Evolutionary conservation across 2,113 vertebrate genomes (phyloP).

Genomic region (Podiceps cristatus): DNA sequence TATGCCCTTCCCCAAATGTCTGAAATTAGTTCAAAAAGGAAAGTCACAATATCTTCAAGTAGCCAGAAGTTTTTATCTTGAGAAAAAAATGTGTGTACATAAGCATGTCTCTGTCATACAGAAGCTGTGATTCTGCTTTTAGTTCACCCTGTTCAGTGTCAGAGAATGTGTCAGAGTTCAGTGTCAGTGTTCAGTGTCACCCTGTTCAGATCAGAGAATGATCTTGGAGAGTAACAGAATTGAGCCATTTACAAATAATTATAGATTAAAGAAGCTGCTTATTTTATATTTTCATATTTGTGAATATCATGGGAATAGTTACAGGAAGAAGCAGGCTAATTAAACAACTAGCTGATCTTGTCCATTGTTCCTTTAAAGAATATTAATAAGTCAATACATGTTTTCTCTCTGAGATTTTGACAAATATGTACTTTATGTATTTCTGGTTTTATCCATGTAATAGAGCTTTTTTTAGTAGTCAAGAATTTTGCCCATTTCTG

Average conservation of each 20-base stretch:
- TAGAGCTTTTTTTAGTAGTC: not conserved
- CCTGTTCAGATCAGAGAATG: not conserved
- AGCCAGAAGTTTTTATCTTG: not conserved
- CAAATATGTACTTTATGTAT: not conserved
- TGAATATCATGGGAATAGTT: not conserved
- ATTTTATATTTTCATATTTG: not conserved
- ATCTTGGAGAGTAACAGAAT: not conserved
- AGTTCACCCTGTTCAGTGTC: not conserved
- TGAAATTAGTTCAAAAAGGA: not conserved
- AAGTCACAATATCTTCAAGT: not conserved
- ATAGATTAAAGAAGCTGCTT: not conserved
- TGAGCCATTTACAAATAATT: not conserved
- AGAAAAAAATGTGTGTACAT: not conserved
- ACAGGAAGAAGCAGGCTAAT: constrained; percentile 3
- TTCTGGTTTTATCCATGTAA: not conserved
- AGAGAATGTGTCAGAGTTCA: too few relatives aligned
- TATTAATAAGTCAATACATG: not conserved
- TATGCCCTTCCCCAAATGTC: not conserved
- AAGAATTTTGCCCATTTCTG: not conserved
- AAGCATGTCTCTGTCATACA: not conserved
- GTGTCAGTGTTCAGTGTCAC: too few relatives aligned
- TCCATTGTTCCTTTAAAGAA: not conserved
- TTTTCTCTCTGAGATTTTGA: not conserved
- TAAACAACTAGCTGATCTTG: not conserved
- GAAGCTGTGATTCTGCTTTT: not conserved